Evolutionary conservation across 2,888 invertebrate species (phyloP).

Genomic region (Scaptomyza tumidula): DNA sequence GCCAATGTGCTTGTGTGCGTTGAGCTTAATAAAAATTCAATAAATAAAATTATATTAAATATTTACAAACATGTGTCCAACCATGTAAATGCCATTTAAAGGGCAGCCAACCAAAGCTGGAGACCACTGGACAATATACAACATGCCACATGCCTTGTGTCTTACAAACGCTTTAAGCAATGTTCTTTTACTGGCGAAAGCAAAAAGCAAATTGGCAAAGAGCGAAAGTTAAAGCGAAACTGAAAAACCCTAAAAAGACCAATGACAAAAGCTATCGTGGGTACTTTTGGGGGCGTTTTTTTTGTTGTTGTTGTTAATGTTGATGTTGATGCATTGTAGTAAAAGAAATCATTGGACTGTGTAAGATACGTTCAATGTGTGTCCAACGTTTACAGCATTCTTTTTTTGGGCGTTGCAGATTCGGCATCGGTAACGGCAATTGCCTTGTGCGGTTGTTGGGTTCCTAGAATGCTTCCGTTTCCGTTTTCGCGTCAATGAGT

Average conservation of each 20-base stretch:
- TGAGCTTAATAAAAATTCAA: constrained; percentile 26
- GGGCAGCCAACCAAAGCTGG: neutral
- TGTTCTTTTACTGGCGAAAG: neutral
- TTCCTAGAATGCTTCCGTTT: constrained; percentile 49
- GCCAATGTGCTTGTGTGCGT: too few relatives aligned
- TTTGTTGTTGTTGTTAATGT: constrained; percentile 15
- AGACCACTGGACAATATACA: neutral
- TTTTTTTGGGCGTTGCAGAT: constrained; percentile 26
- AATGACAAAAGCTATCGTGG: constrained; percentile 3
- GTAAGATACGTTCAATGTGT: constrained; percentile 50
- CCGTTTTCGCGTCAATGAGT: constrained; percentile 63
- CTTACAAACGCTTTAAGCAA: constrained; percentile 8
- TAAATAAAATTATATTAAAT: constrained; percentile 20
- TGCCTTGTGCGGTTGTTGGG: constrained; percentile 15
- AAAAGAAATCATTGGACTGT: constrained; percentile 62
- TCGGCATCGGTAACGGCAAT: constrained; percentile 9
- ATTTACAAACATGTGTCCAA: constrained; percentile 13
- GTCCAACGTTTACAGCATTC: constrained; percentile 10
- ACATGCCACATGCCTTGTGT: too few relatives aligned
- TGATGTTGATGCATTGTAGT: constrained; percentile 64
- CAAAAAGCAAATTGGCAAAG: neutral
- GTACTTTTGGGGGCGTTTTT: neutral
- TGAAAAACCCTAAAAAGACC: neutral
- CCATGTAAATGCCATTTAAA: constrained; percentile 8
- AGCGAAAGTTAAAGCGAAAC: neutral